Evolutionary conservation across 64 coral and sea anemone species (phyloP), one percentile per base, ranked within the genome.

Genomic region (Exaiptasia diaphana): DNA sequence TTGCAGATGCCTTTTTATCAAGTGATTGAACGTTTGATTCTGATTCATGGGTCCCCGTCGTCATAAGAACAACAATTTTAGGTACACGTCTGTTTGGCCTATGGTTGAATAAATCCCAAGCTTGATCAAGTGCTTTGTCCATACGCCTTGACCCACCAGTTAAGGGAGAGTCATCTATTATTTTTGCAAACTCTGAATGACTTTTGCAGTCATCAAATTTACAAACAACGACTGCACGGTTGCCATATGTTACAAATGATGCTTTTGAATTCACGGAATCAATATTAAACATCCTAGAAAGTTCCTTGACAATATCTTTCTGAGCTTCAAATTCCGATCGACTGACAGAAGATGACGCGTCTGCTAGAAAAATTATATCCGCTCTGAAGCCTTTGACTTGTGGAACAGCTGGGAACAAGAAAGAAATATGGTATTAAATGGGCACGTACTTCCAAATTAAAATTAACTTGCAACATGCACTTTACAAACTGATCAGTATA

Each of bases 31-130:
- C 7, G 38, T 49, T 35, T 65, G 30, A 35, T 35, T 34, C 61
- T 10, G 61, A 4, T 9, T 28, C 38, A 53, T 92, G 82, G n/a
- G 9, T 80, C 26, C 90, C 90, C 15, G 82, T 49, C 8, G 90
- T 92, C 18, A 92, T 53, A 37, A 92, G 75, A 38, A 92, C 75
- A n/a, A 71, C 63, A 22, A 92, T 74, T 57, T 80, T 92, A 33
- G 82, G 39, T 37, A 77, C 82, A 58, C 58, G 31, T 22, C 75
- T 85, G 4, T 37, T 37, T 34, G 52, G 32, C 10, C n/a, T 20
- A n/a, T n/a, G n/a, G 14, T 63, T 80, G 24, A 92, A 80, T 31
- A 81, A 32, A 11, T 53, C 20, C 42, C 72, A 54, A 17, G 82
- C 82, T 22, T 28, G 41, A 50, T 81, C 75, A 41, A 92, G 38